These are phyloP conservation scores for Aythya baeri DNA, from an alignment of 2,113 vertebrate genomes.

Conservation along the genomic window DNA sequence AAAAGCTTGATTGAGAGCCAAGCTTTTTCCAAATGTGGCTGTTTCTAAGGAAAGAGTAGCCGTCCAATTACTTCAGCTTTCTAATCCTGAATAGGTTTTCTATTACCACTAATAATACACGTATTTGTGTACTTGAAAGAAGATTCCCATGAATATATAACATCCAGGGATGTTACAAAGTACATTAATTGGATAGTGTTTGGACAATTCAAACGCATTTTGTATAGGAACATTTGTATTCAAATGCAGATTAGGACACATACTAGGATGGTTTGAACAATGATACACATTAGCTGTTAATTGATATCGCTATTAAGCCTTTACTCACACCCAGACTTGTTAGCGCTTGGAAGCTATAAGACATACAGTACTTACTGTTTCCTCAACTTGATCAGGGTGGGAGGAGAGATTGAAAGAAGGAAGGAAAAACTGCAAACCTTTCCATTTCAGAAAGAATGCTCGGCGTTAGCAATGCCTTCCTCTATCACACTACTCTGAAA, in stretches of 20 bases:
- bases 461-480: neutral
- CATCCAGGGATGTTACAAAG: slow-evolving; percentile 27
- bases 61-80: slow-evolving; percentile 36
- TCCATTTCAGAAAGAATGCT: neutral
- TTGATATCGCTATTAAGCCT: slow-evolving; percentile 1
- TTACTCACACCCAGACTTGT: neutral
- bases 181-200: slow-evolving; percentile 32
- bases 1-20: slow-evolving; percentile 32
- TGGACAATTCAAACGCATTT: slow-evolving; percentile 56
- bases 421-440: neutral
- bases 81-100: slow-evolving; percentile 34
- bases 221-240: slow-evolving; percentile 56
- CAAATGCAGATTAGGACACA: slow-evolving; percentile 20
- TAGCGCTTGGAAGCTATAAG: neutral
- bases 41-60: slow-evolving; percentile 24
- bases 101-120: slow-evolving; percentile 52
- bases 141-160: slow-evolving; percentile 19
- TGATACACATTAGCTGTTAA: slow-evolving; percentile 6
- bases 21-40: neutral
- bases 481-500: neutral
- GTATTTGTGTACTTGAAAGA: slow-evolving; percentile 52
- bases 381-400: neutral
- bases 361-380: neutral
- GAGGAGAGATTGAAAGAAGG: neutral
- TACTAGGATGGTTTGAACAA: neutral